Evolutionary conservation across 2,797 vertebrate genomes (phyloP), one percentile per base, ranked within the genome.

Genomic region (Taeniopygia guttata): DNA sequence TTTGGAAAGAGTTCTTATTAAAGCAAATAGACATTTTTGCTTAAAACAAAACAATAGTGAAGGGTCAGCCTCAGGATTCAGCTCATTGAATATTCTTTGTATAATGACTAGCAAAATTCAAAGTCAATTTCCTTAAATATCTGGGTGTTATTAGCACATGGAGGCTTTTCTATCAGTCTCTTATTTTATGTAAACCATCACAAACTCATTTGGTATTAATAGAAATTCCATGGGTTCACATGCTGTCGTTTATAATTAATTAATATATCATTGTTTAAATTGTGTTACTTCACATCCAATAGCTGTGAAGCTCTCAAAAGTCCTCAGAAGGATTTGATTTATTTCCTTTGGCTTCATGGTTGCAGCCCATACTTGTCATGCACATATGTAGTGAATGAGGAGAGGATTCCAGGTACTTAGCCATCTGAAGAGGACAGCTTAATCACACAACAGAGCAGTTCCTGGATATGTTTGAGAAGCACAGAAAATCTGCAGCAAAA

Each of bases 371-470:
- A 43, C n/a, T 84, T 74, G 55, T 49, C 67, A 38, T 30, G n/a
- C 68, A 72, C 55, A 26, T 49, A n/a, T 25, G 34, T 49, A 40
- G 23, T 62, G 66, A 78, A 59, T 56, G 75, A 90, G 4, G 3
- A 85, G 64, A 62, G 60, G n/a, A 94, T 93, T 89, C 89, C 81
- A 84, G 46, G 72, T 93, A 73, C 82, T 89, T 59, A 72, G 52
- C 72, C 87, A 86, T 80, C 78, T 17, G 1, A 77, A 70, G 93
- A 92, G 48, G 58, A 77, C 56, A 76, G 27, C 36, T 91, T 62
- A 68, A 74, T 90, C 94, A 55, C 63, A 45, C 27, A 81, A 30
- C 48, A 54, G 59, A 72, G 23, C 73, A 52, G 43, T 48, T 91
- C 0, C 1, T 76, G 26, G 9, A 4, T 48, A 2, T 32, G 15